phyloP scores from a whole-genome alignment of 2,888 invertebrate genomes.

The Apamea crenata region DNA sequence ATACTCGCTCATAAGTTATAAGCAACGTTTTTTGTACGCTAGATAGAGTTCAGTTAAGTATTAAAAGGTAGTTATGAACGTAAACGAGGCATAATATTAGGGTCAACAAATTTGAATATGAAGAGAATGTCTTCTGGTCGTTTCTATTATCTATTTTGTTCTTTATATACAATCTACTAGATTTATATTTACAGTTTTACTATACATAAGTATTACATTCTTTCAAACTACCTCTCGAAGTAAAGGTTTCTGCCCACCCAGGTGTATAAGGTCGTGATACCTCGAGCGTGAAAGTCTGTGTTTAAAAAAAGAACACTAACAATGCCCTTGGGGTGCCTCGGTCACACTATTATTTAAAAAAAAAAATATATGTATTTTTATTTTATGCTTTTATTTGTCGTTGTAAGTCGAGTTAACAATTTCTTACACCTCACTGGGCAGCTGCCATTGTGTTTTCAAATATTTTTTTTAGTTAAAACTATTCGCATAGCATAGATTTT shows the following conservation, averaged over 20 bases:
- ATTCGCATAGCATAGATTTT: conserved; percentile 16
- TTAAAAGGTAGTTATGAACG: no score
- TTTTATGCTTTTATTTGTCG: neutral
- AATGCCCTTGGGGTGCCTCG: conserved; percentile 7
- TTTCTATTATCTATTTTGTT: conserved; percentile 57
- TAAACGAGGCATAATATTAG: neutral
- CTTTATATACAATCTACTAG: conserved; percentile 56
- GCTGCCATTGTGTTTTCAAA: neutral
- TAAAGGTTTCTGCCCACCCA: conserved; percentile 41
- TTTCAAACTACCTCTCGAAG: conserved; percentile 9
- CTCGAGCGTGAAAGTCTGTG: conserved; percentile 29
- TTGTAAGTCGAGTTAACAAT: neutral
- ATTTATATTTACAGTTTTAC: conserved; percentile 53
- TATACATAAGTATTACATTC: conserved; percentile 17
- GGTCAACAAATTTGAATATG: neutral
- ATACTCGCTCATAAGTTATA: neutral
- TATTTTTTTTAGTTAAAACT: neutral
- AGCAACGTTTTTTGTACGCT: neutral
- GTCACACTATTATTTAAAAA: neutral
- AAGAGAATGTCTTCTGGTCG: conserved; percentile 24
- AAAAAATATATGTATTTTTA: neutral
- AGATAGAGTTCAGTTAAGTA: no score
- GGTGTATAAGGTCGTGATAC: conserved; percentile 33
- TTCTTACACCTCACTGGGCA: conserved; percentile 23
- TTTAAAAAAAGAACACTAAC: conserved; percentile 19